Conservation (phyloP, 2,888 invertebrate genomes). For the Hemicrepidius hirtus region DNA sequence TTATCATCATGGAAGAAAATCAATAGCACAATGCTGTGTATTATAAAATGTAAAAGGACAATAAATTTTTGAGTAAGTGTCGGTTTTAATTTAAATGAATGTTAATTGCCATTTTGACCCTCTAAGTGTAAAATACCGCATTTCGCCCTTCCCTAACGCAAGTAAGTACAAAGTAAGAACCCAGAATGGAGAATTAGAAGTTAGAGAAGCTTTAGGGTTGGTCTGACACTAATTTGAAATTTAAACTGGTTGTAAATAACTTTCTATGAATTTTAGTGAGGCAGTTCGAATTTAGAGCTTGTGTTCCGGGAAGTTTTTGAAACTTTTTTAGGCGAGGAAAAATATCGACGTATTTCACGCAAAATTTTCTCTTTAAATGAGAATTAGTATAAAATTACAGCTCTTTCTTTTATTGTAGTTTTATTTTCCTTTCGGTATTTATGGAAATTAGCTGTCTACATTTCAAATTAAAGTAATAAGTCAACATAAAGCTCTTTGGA, state of each 20-base stretch:
- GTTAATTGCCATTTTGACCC: slow-evolving; percentile 54
- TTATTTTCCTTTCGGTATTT: slow-evolving; percentile 51
- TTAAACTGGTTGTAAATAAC: slow-evolving; percentile 69
- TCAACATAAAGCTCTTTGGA: slow-evolving; percentile 50
- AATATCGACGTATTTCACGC: slow-evolving; percentile 40
- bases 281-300: slow-evolving; percentile 55
- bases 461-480: slow-evolving; percentile 62
- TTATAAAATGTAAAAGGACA: not conserved
- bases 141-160: slow-evolving; percentile 48
- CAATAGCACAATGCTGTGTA: not conserved
- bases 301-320: slow-evolving; percentile 45
- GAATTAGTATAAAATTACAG: slow-evolving; percentile 26
- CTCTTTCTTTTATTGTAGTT: slow-evolving; percentile 41
- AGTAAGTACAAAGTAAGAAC: slow-evolving; percentile 55
- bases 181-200: slow-evolving; percentile 54
- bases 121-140: slow-evolving; percentile 55
- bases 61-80: slow-evolving; percentile 51
- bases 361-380: slow-evolving; percentile 30
- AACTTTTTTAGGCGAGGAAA: slow-evolving; percentile 32
- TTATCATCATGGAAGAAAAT: not conserved
- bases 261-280: slow-evolving; percentile 68
- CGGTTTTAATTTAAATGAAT: slow-evolving; percentile 53
- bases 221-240: slow-evolving; percentile 70
- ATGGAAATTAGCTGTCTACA: slow-evolving; percentile 63
- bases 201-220: slow-evolving; percentile 55